Evolutionary conservation across 2,888 invertebrate genomes (phyloP), one percentile per base, ranked within the genome.

Genomic region (Metellina segmentata): DNA sequence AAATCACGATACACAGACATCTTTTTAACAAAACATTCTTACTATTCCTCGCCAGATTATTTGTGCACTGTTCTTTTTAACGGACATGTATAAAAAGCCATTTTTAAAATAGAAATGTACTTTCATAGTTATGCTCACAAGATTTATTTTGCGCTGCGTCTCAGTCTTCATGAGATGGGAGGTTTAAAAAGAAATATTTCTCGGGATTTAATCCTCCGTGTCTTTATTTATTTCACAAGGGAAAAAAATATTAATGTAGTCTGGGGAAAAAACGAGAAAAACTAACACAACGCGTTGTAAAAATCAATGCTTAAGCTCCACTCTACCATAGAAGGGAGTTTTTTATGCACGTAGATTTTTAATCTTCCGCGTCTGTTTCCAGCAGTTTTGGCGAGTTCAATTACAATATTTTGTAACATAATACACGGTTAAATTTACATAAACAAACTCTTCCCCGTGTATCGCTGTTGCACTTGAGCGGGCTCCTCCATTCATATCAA

Each of bases 371-470:
- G 19, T 20, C 49, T 53, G 52, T 48, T 34, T 61, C 53, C 34
- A 13, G 20, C 34, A 61, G 34, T 34, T 52, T 19, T n/a, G 8
- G 34, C 52, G 83, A 72, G 74, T 9, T 61, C 85, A 85, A 75
- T 85, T 85, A 85, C 74, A 85, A 75, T 85, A 53, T 85, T 13
- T 74, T 51, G 52, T 51, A 48, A 61, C 72, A 20, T 48, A 51
- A 49, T 82, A 71, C 71, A 72, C 20, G 51, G 52, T 34, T 72
- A 72, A 85, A 74, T 85, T 75, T 74, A 71, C 82, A 82, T 72
- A 82, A 71, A 71, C 61, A 75, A n/a, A 72, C 13, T 16, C 34
- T 81, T 70, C 61, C 9, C 11, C 61, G 11, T 61, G 61, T 61
- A 61, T 61, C 16, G 11, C 9, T 11, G 61, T 61, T 61, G 16